Conservation (phyloP, 2,888 invertebrate species). For the Adineta ricciae region DNA sequence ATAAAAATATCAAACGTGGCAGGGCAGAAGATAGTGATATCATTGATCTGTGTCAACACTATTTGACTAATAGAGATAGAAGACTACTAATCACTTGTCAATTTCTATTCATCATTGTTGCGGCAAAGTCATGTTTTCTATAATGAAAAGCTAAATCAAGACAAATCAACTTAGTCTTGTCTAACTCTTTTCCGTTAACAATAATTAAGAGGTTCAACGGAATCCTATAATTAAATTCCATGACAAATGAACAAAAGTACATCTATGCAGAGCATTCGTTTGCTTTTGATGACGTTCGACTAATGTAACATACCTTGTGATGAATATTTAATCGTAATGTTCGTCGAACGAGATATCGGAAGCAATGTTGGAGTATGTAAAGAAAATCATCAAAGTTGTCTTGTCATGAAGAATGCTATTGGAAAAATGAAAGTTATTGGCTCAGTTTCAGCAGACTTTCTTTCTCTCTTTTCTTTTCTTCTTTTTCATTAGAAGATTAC, state of each 20-base stretch:
- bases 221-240: too few relatives aligned
- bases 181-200: too few relatives aligned
- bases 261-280: too few relatives aligned
- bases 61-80: neutral
- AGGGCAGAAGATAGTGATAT: neutral
- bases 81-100: neutral
- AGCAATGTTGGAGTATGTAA: neutral
- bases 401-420: neutral
- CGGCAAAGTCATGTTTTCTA: too few relatives aligned
- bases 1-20: neutral
- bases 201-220: too few relatives aligned
- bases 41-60: neutral
- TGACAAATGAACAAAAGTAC: too few relatives aligned
- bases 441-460: neutral
- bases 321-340: neutral
- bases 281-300: too few relatives aligned
- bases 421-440: neutral
- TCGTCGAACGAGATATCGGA: neutral
- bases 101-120: neutral
- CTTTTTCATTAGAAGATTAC: neutral
- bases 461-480: neutral
- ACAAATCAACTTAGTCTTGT: too few relatives aligned
- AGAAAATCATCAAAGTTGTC: neutral
- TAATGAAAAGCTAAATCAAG: too few relatives aligned
- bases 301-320: neutral